Percentiles rank a stretch among this genome's conserved stretches.
Conservation (phyloP, 2,888 invertebrate genomes). For the Drosophila neoperkinsi region DNA sequence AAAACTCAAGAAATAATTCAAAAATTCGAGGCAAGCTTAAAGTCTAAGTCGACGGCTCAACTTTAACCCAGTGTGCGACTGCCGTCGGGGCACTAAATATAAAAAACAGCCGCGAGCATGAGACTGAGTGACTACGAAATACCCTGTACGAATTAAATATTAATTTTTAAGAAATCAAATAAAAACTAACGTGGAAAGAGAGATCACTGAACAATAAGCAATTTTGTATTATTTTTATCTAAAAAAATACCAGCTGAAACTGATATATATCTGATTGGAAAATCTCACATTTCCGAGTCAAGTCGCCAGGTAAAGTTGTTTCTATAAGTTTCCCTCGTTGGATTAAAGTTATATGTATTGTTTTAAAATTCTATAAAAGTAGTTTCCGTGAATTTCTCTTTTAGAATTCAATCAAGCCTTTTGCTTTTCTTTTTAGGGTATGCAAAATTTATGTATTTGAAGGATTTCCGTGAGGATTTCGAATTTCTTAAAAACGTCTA, state of each 20-base stretch:
- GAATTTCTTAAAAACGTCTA: background rate
- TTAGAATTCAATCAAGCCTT: background rate
- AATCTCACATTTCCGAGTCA: background rate
- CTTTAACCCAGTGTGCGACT: slow-evolving; percentile 53
- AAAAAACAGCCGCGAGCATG: background rate
- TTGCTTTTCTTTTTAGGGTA: background rate
- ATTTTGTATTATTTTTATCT: background rate
- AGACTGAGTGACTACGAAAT: background rate
- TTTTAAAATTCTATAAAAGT: accelerated
- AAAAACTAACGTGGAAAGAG: background rate
- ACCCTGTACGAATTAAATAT: background rate
- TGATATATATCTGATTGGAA: too few species aligned
- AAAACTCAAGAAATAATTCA: slow-evolving; percentile 60
- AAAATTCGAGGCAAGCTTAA: slow-evolving; percentile 60
- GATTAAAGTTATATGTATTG: background rate
- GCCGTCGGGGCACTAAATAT: slow-evolving; percentile 20
- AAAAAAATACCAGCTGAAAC: background rate
- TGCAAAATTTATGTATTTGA: background rate
- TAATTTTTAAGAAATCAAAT: background rate
- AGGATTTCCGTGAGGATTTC: background rate
- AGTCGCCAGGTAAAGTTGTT: background rate
- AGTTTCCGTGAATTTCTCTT: background rate
- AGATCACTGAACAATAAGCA: background rate
- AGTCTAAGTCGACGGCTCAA: slow-evolving; percentile 56
- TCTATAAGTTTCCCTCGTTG: accelerated